Evolutionary conservation across 2,797 vertebrate species (phyloP).

Genomic region (Artibeus lituratus): DNA sequence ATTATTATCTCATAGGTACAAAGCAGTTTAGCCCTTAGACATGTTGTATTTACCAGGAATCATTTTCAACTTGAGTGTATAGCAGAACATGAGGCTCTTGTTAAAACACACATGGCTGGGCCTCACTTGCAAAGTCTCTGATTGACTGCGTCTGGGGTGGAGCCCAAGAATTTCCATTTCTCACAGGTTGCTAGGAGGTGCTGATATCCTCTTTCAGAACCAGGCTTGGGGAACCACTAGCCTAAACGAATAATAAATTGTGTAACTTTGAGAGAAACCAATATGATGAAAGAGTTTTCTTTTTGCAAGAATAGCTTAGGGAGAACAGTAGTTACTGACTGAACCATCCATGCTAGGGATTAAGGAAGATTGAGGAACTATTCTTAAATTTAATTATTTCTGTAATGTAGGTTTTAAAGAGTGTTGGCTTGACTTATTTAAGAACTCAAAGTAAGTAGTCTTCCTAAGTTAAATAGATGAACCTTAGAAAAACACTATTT

Average conservation of each 20-base stretch:
- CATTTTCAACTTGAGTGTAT: not conserved
- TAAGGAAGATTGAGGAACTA: not conserved
- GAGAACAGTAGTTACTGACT: not conserved
- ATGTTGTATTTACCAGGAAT: not conserved
- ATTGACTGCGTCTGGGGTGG: no score
- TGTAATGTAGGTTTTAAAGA: not conserved
- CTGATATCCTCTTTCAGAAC: not conserved
- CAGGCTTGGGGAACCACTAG: not conserved
- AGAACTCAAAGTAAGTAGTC: not conserved
- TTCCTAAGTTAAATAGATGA: not conserved
- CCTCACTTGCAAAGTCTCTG: not conserved
- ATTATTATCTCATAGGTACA: not conserved
- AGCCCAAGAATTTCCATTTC: not conserved
- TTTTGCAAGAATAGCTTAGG: not conserved
- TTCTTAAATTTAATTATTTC: slow-evolving; percentile 28
- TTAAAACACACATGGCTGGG: not conserved
- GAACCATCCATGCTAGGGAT: not conserved
- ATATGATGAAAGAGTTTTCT: not conserved
- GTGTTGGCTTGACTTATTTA: not conserved
- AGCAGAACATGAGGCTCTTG: not conserved
- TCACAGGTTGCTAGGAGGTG: not conserved
- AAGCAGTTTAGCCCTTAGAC: not conserved
- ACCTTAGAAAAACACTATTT: not conserved
- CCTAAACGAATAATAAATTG: not conserved
- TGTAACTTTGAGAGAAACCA: not conserved